Conservation (phyloP, 2,797 vertebrate genomes). For the Sternotherus odoratus region DNA sequence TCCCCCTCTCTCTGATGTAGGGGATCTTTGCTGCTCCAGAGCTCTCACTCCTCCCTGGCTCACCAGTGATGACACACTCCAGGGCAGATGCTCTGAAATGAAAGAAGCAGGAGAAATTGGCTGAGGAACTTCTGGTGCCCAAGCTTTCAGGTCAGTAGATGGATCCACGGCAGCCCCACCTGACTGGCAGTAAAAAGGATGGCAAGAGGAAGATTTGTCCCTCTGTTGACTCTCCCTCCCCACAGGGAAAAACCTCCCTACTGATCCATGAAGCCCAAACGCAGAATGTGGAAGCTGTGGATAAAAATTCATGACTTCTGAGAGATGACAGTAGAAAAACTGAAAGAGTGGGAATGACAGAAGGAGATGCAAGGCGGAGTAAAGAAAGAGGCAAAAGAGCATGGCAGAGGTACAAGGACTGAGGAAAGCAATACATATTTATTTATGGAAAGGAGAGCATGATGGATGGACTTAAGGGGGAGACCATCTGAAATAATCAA, state of each 20-base stretch:
- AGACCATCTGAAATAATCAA: neutral
- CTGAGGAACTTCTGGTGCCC: neutral
- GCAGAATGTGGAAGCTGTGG: rapidly evolving
- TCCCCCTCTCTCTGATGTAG: neutral
- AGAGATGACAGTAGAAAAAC: neutral
- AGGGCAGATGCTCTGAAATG: neutral
- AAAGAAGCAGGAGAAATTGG: neutral
- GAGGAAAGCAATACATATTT: neutral
- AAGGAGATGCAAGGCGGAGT: neutral
- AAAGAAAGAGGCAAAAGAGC: too few relatives aligned
- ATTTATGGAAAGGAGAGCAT: neutral
- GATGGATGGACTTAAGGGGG: neutral
- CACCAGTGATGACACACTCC: neutral
- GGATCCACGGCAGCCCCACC: neutral
- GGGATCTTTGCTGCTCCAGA: neutral
- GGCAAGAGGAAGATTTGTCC: neutral
- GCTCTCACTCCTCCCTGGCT: too few relatives aligned
- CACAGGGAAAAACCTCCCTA: neutral
- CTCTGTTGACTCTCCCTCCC: neutral
- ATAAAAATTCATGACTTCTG: neutral
- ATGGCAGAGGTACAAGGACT: neutral
- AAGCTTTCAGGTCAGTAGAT: neutral
- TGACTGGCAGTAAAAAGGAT: neutral
- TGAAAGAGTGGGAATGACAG: neutral
- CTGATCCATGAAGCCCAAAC: neutral